Evolutionary conservation across 2,113 vertebrate species (phyloP), one percentile per base, ranked within the genome.

Genomic region (Leptobrachium ailaonicum): DNA sequence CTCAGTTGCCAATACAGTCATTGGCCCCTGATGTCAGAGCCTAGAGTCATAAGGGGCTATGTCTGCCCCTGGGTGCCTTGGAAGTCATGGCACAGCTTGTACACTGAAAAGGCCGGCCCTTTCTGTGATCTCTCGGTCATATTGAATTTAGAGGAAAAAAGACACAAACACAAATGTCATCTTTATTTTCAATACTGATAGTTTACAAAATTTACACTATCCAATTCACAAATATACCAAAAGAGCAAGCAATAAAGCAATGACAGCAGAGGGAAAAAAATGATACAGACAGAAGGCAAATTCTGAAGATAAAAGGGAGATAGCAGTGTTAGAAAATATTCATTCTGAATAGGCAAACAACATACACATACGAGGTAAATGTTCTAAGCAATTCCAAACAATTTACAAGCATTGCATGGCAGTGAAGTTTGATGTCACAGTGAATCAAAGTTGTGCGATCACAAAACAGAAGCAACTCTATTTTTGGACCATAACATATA

Each of bases 141-240:
- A 32, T 32, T 32, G 20, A 32, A 32, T 32, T 32, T 32, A 50
- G 47, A 50, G 8, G 13, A 12, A 14, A 12, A 11, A 60, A 60
- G 56, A 81, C 83, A 91, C 5, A 6, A 86, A 89, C 86, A 84
- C 89, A 91, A 91, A 81, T 3, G 6, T 83, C 85, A 87, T 66
- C 1, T 94, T 94, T 94, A 94, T 94, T 94, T 87, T 78, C 82
- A 90, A 92, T 87, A 0, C 84, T 88, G 86, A 88, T 69, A 86
- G 86, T 87, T 90, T 93, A 93, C 91, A 90, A 92, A 93, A 93
- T 86, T 87, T 83, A 86, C 4, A 72, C 82, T 87, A 77, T 82
- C 86, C 84, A 71, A 62, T 83, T 84, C 87, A 90, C 79, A 0
- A 89, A 87, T 86, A 82, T 89, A 92, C 90, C 88, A 84, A 87